Percentiles rank a stretch among this genome's conserved stretches.
phyloP scores from a whole-genome alignment of 2,888 invertebrate genomes.

The Clunio marinus region DNA sequence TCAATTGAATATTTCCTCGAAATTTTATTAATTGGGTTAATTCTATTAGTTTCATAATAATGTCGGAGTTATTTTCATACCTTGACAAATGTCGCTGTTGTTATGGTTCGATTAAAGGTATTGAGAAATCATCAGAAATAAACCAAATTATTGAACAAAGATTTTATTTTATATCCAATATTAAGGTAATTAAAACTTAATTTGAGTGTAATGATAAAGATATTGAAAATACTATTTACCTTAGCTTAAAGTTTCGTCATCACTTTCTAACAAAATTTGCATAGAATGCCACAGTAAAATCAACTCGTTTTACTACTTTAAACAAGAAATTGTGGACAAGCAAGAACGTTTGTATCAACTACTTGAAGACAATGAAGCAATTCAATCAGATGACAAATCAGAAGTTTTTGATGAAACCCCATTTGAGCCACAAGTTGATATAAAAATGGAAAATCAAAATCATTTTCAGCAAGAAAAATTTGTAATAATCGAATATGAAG shows the following conservation, averaged over 20 bases:
- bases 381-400: too few relatives aligned
- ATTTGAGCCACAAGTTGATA: too few relatives aligned
- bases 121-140: neutral
- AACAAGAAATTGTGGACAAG: neutral
- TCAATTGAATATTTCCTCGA: too few relatives aligned
- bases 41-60: too few relatives aligned
- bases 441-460: too few relatives aligned
- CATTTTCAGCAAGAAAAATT: too few relatives aligned
- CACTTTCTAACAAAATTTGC: neutral
- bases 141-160: neutral
- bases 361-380: too few relatives aligned
- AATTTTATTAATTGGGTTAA: too few relatives aligned
- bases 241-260: neutral
- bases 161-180: neutral
- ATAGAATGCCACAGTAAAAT: neutral
- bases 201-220: neutral
- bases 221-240: neutral
- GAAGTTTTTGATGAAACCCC: too few relatives aligned
- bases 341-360: conserved; percentile 5
- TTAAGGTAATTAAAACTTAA: neutral
- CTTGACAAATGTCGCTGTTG: neutral
- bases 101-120: neutral
- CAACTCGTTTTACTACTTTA: neutral
- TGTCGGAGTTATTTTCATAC: neutral
- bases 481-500: too few relatives aligned